Percentiles rank a stretch among this genome's conserved stretches.
These are phyloP conservation scores for Puffinus mauretanicus DNA, from an alignment of 2,113 vertebrate genomes.

Conservation along the genomic window DNA sequence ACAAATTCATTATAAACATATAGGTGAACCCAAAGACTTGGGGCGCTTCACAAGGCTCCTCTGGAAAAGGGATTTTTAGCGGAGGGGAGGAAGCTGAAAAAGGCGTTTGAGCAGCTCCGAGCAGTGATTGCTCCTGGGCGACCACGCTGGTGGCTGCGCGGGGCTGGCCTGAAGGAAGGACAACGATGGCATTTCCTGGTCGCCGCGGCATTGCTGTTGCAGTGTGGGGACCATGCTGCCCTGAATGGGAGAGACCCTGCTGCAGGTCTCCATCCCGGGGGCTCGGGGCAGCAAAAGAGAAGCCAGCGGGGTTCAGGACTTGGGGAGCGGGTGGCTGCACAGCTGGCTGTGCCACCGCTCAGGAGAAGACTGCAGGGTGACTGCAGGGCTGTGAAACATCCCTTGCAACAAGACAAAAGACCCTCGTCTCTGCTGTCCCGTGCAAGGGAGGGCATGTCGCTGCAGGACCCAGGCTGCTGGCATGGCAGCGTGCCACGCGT, in stretches of 20 bases:
- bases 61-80: not conserved
- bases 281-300: not conserved
- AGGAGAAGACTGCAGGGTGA: not conserved
- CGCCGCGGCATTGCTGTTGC: fast-evolving
- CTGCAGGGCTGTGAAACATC: not conserved
- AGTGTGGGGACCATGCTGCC: fast-evolving
- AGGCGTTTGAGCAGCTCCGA: not conserved
- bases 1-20: not conserved
- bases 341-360: not conserved
- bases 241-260: not conserved
- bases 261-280: fast-evolving
- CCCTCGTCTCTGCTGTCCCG: fast-evolving
- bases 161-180: not conserved
- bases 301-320: not conserved
- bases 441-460: not conserved
- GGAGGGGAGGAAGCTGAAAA: not conserved
- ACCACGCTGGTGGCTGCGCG: fast-evolving
- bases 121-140: not conserved
- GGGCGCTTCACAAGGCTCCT: not conserved
- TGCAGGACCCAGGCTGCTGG: not conserved
- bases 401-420: not conserved
- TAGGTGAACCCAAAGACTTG: not conserved
- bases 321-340: not conserved
- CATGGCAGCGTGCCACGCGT: not conserved
- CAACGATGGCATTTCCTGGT: not conserved